Conservation (phyloP, 2,113 vertebrate genomes). For the Ochotona princeps region DNA sequence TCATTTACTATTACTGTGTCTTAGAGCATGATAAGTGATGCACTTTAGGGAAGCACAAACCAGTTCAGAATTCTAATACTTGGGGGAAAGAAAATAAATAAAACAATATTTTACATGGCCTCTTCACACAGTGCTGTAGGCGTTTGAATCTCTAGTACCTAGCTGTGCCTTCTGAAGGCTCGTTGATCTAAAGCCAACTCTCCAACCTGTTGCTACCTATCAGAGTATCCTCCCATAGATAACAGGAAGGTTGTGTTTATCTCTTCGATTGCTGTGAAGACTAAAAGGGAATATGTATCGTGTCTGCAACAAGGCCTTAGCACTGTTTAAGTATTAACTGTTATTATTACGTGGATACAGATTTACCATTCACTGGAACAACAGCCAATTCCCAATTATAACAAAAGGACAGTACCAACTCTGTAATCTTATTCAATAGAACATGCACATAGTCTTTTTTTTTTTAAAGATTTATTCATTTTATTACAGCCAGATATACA, state of each 20-base stretch:
- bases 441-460: background rate
- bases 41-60: conserved; percentile 10
- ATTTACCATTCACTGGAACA: background rate
- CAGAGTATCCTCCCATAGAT: background rate
- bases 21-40: background rate
- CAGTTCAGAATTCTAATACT: background rate
- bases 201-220: background rate
- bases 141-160: background rate
- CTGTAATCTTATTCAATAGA: background rate
- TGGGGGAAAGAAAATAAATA: background rate
- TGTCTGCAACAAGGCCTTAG: background rate
- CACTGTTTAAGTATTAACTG: background rate
- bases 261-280: background rate
- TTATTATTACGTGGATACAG: background rate
- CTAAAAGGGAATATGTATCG: background rate
- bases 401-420: background rate
- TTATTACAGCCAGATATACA: too few species aligned
- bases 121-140: background rate
- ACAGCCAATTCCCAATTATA: background rate
- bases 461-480: too few species aligned
- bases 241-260: background rate
- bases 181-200: background rate
- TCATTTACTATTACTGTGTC: background rate
- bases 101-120: background rate
- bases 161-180: background rate